Percentiles rank a stretch among this genome's conserved stretches.
Conservation (phyloP, 1,140 invertebrate genomes). For the Drosophila busckii region DNA sequence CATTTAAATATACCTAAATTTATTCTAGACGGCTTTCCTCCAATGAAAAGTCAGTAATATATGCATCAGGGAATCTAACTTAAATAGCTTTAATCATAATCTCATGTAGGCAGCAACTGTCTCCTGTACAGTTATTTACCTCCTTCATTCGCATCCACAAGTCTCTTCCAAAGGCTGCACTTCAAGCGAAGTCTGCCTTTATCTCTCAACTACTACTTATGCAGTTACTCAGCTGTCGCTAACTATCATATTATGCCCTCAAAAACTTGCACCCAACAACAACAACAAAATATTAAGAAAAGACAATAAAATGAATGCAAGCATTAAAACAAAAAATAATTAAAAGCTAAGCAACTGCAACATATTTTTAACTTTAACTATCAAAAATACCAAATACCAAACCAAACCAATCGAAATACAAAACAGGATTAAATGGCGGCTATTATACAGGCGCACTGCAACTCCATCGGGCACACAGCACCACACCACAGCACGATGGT, state of each 20-base stretch:
- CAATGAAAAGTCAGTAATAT: slow-evolving; percentile 45
- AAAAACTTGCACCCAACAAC: slow-evolving; percentile 20
- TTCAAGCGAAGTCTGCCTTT: too few species aligned
- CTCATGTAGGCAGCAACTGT: too few species aligned
- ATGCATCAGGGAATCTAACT: too few species aligned
- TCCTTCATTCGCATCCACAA: too few species aligned
- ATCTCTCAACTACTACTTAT: slow-evolving; percentile 7
- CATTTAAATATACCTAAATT: slow-evolving; percentile 18
- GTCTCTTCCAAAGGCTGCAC: too few species aligned
- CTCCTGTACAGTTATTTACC: too few species aligned
- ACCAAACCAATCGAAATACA: slow-evolving; percentile 72
- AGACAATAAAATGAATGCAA: slow-evolving; percentile 17
- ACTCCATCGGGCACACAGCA: slow-evolving; percentile 88
- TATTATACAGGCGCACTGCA: slow-evolving; percentile 86
- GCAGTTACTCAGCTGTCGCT: slow-evolving; percentile 39
- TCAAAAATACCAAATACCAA: slow-evolving; percentile 56
- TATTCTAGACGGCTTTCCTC: slow-evolving; percentile 9
- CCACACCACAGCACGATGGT: slow-evolving; percentile 87
- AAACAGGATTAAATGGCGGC: slow-evolving; percentile 85
- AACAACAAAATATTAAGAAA: slow-evolving; percentile 14
- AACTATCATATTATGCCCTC: too few species aligned
- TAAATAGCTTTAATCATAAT: too few species aligned
- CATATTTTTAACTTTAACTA: slow-evolving; percentile 46
- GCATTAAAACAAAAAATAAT: slow-evolving; percentile 21
- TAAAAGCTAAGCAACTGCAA: slow-evolving; percentile 36